Conservation (phyloP, 2,113 vertebrate species). For the Python bivittatus region DNA sequence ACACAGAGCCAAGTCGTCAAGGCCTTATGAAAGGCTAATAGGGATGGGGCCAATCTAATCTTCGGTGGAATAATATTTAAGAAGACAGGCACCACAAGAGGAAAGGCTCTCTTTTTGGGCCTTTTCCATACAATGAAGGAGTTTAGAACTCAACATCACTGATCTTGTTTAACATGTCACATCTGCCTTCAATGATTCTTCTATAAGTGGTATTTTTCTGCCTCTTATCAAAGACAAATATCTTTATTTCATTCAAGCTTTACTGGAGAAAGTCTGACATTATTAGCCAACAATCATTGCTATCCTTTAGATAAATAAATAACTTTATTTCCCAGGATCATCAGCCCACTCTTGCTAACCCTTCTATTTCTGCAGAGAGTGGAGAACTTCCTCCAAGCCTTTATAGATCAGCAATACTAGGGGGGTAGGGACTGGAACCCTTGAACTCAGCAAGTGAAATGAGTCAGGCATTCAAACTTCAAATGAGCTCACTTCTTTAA, state of each 20-base stretch:
- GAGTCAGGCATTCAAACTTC: slow-evolving; percentile 35
- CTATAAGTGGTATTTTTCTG: background rate
- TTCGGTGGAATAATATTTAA: no score
- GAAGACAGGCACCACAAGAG: no score
- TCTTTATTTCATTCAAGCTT: slow-evolving; percentile 13
- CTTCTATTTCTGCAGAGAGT: slow-evolving; percentile 1
- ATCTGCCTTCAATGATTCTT: background rate
- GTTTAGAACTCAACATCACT: background rate
- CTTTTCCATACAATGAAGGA: background rate
- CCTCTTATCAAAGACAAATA: background rate
- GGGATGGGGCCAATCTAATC: no score
- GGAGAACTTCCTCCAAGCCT: slow-evolving; percentile 30
- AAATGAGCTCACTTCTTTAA: background rate
- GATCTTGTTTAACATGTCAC: background rate
- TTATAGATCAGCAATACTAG: slow-evolving; percentile 21
- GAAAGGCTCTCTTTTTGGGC: no score
- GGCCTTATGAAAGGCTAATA: no score
- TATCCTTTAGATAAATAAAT: background rate
- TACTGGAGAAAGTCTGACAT: background rate
- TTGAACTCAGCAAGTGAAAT: slow-evolving; percentile 16
- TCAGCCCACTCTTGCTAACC: background rate
- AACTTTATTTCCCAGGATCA: slow-evolving; percentile 9
- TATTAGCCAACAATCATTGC: background rate
- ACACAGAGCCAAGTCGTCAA: no score
- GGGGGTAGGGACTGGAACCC: background rate